A percentile compares a stretch with the other conserved stretches of the same genome.
These are phyloP conservation scores for Danionella cerebrum DNA, from an alignment of 2,113 vertebrate genomes.

Conservation along the genomic window DNA sequence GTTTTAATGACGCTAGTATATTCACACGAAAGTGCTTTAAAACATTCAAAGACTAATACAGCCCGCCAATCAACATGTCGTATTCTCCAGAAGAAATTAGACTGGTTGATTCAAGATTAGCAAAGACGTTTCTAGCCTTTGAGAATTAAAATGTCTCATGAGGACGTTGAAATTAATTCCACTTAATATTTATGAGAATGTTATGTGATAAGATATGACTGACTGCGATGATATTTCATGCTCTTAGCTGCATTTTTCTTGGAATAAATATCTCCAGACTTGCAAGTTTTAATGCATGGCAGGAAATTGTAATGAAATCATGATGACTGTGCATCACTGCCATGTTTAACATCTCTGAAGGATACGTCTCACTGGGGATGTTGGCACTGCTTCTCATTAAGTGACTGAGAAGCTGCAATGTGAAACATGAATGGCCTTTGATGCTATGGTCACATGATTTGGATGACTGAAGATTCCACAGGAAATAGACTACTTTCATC, in stretches of 20 bases:
- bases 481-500: no score
- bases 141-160: neutral
- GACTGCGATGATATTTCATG: neutral
- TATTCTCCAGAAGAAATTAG: constrained; percentile 17
- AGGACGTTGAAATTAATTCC: neutral
- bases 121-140: neutral
- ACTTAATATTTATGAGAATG: neutral
- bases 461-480: no score
- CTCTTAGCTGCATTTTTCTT: neutral
- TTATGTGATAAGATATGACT: neutral
- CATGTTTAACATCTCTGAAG: constrained; percentile 1
- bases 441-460: neutral
- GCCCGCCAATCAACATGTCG: constrained; percentile 18
- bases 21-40: constrained; percentile 37
- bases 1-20: constrained; percentile 38
- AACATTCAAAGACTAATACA: constrained; percentile 31
- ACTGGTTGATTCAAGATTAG: neutral
- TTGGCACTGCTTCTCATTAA: constrained; percentile 12
- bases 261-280: neutral
- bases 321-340: neutral
- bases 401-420: constrained; percentile 3
- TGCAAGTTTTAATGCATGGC: no score
- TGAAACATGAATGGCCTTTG: constrained; percentile 2
- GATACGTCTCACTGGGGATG: no score
- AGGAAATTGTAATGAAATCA: no score